These are phyloP conservation scores for Melangyna quadrimaculata DNA, from an alignment of 2,888 invertebrate species.

Conservation along the genomic window DNA sequence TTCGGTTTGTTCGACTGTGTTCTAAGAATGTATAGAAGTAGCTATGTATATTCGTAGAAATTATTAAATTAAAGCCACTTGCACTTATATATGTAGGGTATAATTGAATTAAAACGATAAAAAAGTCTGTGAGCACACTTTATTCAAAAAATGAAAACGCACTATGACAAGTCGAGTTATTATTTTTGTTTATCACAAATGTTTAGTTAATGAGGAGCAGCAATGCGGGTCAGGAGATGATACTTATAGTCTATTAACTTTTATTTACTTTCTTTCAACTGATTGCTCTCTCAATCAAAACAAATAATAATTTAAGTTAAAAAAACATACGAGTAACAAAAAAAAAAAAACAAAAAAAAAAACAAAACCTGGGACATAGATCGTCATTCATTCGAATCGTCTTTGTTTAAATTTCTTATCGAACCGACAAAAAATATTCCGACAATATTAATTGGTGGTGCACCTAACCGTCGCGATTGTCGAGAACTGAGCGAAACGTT, in stretches of 20 bases:
- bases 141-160: constrained; percentile 38
- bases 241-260: background rate
- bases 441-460: constrained; percentile 12
- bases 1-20: no score
- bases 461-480: constrained; percentile 36
- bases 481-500: constrained; percentile 63
- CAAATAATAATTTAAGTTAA: constrained; percentile 9
- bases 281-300: background rate
- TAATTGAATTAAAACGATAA: constrained; percentile 52
- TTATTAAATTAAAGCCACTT: constrained; percentile 60
- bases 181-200: background rate
- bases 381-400: constrained; percentile 18
- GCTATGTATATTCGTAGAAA: background rate
- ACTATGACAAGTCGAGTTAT: background rate
- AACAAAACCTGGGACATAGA: background rate
- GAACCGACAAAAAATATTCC: background rate
- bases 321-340: background rate
- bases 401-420: constrained; percentile 22
- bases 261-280: background rate
- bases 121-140: background rate
- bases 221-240: background rate
- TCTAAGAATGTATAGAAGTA: background rate
- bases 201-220: background rate
- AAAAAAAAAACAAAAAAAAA: no score
- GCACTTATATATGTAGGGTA: constrained; percentile 5